Evolutionary conservation across 2,888 invertebrate species (phyloP).

Genomic region (Agrilus cyanescens): DNA sequence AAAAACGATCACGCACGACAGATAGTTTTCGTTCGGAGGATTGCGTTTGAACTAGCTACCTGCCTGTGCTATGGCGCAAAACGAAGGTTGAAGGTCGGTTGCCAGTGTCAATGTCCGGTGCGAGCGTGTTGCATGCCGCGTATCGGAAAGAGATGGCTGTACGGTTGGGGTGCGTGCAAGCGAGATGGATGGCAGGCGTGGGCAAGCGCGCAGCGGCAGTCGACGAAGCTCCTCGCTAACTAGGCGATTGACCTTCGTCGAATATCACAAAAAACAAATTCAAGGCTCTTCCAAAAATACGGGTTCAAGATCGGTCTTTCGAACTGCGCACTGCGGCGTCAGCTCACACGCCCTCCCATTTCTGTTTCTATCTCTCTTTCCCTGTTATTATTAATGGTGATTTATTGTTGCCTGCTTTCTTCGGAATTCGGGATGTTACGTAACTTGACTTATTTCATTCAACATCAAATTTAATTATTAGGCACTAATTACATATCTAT

Average conservation of each 20-base stretch:
- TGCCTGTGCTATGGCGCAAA: conserved; percentile 28
- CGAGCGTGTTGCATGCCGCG: conserved; percentile 18
- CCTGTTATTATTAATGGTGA: too few species aligned
- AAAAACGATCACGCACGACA: conserved; percentile 1
- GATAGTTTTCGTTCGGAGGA: not conserved
- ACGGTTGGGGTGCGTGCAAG: too few species aligned
- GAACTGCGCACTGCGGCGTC: not conserved
- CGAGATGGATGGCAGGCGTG: conserved; percentile 3
- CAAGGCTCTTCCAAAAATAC: conserved; percentile 20
- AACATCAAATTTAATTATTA: too few species aligned
- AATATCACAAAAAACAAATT: conserved; percentile 18
- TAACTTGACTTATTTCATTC: too few species aligned
- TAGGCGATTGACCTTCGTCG: conserved; percentile 24
- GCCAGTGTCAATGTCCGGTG: conserved; percentile 34
- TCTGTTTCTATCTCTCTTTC: too few species aligned
- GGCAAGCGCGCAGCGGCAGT: conserved; percentile 11
- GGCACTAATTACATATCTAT: too few species aligned
- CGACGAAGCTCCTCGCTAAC: conserved; percentile 13
- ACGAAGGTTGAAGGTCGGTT: conserved; percentile 37
- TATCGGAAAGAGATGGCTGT: too few species aligned
- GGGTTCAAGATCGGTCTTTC: conserved; percentile 13
- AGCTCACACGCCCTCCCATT: not conserved
- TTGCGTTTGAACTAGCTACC: conserved; percentile 13
- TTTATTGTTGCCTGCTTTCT: too few species aligned
- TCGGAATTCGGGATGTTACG: too few species aligned